Base-by-base conservation (phyloP, 2,888 invertebrate species). In the Leptodirus hochenwartii region DNA sequence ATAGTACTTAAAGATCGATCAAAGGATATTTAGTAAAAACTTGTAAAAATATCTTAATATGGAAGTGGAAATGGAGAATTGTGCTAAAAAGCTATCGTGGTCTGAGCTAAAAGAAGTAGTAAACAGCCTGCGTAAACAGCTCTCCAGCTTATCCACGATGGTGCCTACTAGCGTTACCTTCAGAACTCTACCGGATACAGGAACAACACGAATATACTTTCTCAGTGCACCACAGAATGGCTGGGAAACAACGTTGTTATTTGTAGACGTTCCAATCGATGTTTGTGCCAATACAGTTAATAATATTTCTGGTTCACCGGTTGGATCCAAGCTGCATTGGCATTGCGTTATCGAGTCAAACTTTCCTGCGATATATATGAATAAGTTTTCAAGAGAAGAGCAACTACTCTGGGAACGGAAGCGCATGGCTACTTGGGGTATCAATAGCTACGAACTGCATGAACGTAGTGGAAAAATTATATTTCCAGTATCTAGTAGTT, bases 401-500 rank as follows among this genome's bases (percentile, higher is more conserved):
- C 87, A 90, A 51, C 54, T 95, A 29, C 61, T 90, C 35, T 77
- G 87, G 64, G 95, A 95, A 53, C 59, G 95, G 15, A 90, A 91
- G 56, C 66, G 95, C 31, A 67, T 90, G 23, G 79, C 88, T 0
- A 81, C 82, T 0, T 87, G 84, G 77, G 90, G 95, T 13, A 91
- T 95, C 32, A 88, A 88, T 1, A 82, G 85, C 0, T 95, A 91
- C 47, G 88, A 91, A 52, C 62, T 90, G 29, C 82, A 90, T 44
- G 66, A 70, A 17, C 64, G 63, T 5, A 74, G 77, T 14, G 88
- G 88, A 15, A 73, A 80, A 45, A 74, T 95, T 41, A 74, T 93
- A 34, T 93, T 93, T 56, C 85, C 91, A 9, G 84, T 88, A 34
- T 77, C 81, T 0, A 81, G 85, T 32, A 79, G 80, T 35, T 61